Evolutionary conservation across 2,888 invertebrate genomes (phyloP), one percentile per base, ranked within the genome.

Genomic region (Coleophora flavipennella): DNA sequence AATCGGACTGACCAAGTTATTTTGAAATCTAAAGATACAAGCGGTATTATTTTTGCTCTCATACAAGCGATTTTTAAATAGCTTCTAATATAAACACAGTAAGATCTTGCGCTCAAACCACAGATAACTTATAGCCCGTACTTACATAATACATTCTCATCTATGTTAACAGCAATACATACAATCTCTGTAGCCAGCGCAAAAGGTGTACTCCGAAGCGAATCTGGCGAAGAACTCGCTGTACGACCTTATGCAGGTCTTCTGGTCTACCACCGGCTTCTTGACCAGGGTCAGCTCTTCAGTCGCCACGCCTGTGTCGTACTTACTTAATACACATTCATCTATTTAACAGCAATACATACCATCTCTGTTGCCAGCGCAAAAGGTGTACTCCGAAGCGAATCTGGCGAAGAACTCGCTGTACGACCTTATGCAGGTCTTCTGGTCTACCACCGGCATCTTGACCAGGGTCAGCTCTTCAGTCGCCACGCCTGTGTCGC

Each of bases 221-320:
- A 88, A 89, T 31, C 85, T 68, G 0, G 85, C 84, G 59, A 87
- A 89, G 74, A 89, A 89, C 37, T 88, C 87, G 48, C 86, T 86
- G 62, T 86, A 86, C 0, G 88, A 88, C 42, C 87, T 69, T 49
- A 89, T 79, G 62, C 89, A 89, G 7, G 86, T 86, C 56, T 86
- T 84, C 45, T 86, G 86, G 46, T 86, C 80, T 0, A 89, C 87
- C 8, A 89, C 76, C 0, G 89, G 89, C 88, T 89, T 88, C 45
- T 85, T 80, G 0, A 88, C 86, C 42, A 87, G 70, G 12, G 80
- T 85, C 31, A 89, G 59, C 44, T 87, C 86, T 48, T 88, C 88
- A 0, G 87, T 87, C 0, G 88, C 83, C 14, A 77, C 78, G 8
- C 87, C 87, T n/a, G n/a, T n/a, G n/a, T n/a, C n/a, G n/a, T n/a